Conservation (phyloP, 2,113 vertebrate genomes). For the Climacteris rufus region DNA sequence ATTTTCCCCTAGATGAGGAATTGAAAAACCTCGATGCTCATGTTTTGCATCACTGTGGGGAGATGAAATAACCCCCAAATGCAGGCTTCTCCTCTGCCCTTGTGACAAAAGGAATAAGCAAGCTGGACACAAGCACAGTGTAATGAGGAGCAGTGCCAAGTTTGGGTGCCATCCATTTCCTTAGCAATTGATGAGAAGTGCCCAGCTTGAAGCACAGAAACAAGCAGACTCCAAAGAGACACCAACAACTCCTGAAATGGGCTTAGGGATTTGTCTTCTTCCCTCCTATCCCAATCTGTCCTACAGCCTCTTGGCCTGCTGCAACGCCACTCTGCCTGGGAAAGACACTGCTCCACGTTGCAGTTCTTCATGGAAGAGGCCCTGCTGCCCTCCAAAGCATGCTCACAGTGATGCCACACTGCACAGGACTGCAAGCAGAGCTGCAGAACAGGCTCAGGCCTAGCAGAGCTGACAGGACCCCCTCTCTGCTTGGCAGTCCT, state of each 20-base stretch:
- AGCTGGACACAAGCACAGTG: not conserved
- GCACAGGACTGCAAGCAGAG: not conserved
- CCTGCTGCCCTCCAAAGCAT: not conserved
- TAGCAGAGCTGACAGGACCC: not conserved
- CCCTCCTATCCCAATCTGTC: not conserved
- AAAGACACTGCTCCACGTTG: not conserved
- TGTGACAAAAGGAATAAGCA: not conserved
- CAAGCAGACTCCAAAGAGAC: not conserved
- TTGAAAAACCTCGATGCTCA: not conserved
- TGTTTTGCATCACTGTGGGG: not conserved
- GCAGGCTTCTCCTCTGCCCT: not conserved
- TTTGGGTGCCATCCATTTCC: not conserved
- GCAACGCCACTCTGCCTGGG: not conserved
- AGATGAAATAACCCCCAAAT: not conserved
- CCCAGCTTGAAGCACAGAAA: not conserved
- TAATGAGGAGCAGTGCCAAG: not conserved
- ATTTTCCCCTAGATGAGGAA: not conserved
- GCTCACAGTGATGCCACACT: fast-evolving
- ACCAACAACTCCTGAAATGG: not conserved
- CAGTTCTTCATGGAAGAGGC: fast-evolving
- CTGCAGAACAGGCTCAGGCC: not conserved
- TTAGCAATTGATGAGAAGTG: not conserved
- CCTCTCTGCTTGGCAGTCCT: not conserved
- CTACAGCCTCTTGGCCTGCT: not conserved
- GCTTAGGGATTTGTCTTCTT: not conserved